Base-by-base conservation (phyloP, 2,888 invertebrate genomes). In the Yponomeuta malinellus region DNA sequence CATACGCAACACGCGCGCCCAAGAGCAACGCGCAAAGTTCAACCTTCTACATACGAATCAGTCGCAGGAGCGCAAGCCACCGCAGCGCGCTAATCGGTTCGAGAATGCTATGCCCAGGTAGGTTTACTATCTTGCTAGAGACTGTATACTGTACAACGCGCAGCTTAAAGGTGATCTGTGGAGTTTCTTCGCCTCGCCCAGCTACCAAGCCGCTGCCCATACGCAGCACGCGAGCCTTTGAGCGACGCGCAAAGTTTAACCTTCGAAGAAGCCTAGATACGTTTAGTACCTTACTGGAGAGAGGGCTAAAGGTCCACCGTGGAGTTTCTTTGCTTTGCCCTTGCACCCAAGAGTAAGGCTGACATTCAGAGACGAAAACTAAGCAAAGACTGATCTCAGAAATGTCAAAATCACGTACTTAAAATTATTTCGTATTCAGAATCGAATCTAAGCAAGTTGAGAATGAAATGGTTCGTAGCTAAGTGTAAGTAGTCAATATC, bases 51-150 rank as follows among this genome's bases (percentile, higher is more conserved):
- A 88, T 74, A 83, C 81, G 5, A 79, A 78, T 4, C 78, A 78
- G 68, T 80, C 83, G 3, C 83, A 81, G 71, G 84, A 83, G 2
- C 76, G 75, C 52, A 75, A 71, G n/a, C 79, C 76, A 2, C 67
- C 71, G n/a, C 71, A 72, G 6, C 73, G 78, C 2, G 76, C 86
- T 77, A 31, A 82, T 78, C 72, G 84, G 76, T 77, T 83, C 78
- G 86, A 83, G 43, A 83, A 86, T 66, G 78, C 87, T 75, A 94
- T 94, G 73, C 93, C 95, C 1, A 89, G 95, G 33, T 95, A 95
- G 76, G 81, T 95, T 9, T 52, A 52, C 9, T 12, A 52, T 52
- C 9, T 2, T 52, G 48, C 12, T 10, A 10, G 9, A 12, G 12
- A 52, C 33, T 33, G 4, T 33, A 4, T 33, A 33, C 33, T 33